Evolutionary conservation across 2,113 vertebrate species (phyloP).

Genomic region (Engystomops pustulosus): DNA sequence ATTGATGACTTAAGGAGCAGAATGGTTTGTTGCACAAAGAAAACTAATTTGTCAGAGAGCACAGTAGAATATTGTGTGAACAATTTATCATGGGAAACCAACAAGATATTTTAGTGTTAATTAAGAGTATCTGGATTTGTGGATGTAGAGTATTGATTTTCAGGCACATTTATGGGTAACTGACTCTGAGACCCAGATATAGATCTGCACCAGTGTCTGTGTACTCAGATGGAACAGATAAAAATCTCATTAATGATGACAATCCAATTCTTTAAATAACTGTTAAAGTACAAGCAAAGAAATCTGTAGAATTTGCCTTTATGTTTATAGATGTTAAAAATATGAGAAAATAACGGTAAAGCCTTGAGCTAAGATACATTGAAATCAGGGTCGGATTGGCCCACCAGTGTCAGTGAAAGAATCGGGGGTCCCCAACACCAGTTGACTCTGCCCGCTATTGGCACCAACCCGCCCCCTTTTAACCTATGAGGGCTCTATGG

Average conservation of each 20-base stretch:
- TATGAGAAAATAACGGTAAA: too few species aligned
- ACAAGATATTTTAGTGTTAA: background rate
- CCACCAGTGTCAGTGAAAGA: too few species aligned
- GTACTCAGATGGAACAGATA: background rate
- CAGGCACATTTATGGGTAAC: background rate
- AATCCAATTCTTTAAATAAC: background rate
- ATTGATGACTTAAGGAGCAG: too few species aligned
- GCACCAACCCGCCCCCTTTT: too few species aligned
- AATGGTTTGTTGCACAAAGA: background rate
- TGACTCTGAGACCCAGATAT: background rate
- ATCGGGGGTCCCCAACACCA: too few species aligned
- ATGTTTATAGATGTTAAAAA: background rate
- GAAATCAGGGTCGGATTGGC: too few species aligned
- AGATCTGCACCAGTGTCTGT: background rate
- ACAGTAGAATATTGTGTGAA: background rate
- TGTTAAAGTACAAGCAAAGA: background rate
- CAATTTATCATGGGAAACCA: background rate
- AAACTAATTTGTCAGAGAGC: background rate
- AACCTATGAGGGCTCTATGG: too few species aligned
- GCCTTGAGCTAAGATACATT: background rate
- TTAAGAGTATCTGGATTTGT: background rate
- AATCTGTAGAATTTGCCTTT: background rate
- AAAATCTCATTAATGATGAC: background rate
- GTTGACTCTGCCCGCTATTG: too few species aligned
- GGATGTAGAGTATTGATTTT: background rate